Conservation (phyloP, 2,797 vertebrate species). For the Mallotus villosus region DNA sequence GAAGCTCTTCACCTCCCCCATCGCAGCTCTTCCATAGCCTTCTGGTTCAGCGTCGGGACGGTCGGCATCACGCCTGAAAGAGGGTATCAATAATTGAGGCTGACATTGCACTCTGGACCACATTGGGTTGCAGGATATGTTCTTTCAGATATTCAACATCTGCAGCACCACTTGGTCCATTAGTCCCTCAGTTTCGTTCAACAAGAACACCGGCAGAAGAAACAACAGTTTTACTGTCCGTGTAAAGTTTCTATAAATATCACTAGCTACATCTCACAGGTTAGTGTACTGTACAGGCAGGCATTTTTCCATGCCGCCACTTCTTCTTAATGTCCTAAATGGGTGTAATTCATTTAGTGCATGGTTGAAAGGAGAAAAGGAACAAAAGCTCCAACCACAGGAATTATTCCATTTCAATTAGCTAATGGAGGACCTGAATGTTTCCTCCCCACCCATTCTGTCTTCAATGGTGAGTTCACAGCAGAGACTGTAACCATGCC, state of each 20-base stretch:
- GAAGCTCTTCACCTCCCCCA: slow-evolving; percentile 40
- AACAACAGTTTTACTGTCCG: slow-evolving; percentile 46
- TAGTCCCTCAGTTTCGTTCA: slow-evolving; percentile 70
- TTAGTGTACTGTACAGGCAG: slow-evolving; percentile 9
- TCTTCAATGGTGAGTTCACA: slow-evolving; percentile 64
- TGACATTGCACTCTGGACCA: slow-evolving; percentile 65
- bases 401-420: slow-evolving; percentile 73
- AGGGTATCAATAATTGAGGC: slow-evolving; percentile 68
- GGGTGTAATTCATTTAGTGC: slow-evolving; percentile 54
- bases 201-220: slow-evolving; percentile 56
- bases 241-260: slow-evolving; percentile 6
- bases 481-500: slow-evolving; percentile 56
- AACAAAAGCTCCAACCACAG: slow-evolving; percentile 52
- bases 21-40: slow-evolving; percentile 29
- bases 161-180: slow-evolving; percentile 65
- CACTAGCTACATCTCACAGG: not conserved
- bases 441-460: slow-evolving; percentile 43
- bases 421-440: slow-evolving; percentile 71
- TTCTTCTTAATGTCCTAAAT: slow-evolving; percentile 37
- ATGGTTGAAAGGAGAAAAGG: slow-evolving; percentile 29
- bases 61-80: slow-evolving; percentile 13
- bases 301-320: slow-evolving; percentile 35
- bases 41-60: slow-evolving; percentile 5
- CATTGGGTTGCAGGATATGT: slow-evolving; percentile 59
- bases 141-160: slow-evolving; percentile 55